Conservation (phyloP, 2,888 invertebrate genomes). For the Trissolcus brochymenae region DNA sequence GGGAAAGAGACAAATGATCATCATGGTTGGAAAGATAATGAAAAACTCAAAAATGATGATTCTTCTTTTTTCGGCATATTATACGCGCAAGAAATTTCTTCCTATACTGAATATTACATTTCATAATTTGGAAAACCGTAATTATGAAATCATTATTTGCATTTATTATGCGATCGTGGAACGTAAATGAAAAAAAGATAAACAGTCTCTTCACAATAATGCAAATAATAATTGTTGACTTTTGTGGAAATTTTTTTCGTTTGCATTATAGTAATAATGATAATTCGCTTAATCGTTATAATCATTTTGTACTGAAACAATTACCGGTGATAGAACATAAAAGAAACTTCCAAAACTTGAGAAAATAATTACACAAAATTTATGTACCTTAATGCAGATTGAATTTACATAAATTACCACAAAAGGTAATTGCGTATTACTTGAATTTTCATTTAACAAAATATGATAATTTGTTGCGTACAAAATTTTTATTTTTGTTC, state of each 20-base stretch:
- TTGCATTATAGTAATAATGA: background rate
- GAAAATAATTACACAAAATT: no score
- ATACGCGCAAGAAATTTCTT: background rate
- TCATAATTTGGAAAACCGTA: no score
- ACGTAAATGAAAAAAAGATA: no score
- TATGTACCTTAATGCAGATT: conserved; percentile 9
- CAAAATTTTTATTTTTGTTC: background rate
- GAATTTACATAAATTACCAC: conserved; percentile 23
- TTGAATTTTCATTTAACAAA: conserved; percentile 28
- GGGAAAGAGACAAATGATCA: conserved; percentile 28
- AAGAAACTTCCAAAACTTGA: no score
- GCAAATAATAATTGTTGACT: no score
- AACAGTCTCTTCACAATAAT: no score
- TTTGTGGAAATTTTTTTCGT: no score
- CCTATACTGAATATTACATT: no score
- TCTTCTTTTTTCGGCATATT: conserved; percentile 15
- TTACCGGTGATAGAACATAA: no score
- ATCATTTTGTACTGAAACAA: no score
- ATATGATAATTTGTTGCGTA: conserved; percentile 13
- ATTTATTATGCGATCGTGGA: no score
- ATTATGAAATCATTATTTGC: no score
- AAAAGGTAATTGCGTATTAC: conserved; percentile 29
- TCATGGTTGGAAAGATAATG: conserved; percentile 42
- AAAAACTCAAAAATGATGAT: conserved; percentile 33
- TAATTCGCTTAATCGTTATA: background rate